These are phyloP conservation scores for Parelbella ahira DNA, from an alignment of 2,888 invertebrate genomes.

Conservation along the genomic window DNA sequence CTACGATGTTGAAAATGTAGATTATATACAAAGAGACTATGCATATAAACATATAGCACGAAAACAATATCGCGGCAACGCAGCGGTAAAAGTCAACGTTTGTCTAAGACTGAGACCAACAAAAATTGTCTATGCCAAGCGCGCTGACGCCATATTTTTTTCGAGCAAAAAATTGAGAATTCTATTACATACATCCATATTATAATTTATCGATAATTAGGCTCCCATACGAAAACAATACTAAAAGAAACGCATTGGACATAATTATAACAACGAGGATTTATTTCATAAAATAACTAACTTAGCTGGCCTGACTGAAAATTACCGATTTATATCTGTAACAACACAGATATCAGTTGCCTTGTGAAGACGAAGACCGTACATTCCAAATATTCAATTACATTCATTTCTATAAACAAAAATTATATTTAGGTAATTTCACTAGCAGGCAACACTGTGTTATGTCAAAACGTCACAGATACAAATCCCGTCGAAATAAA, in stretches of 20 bases:
- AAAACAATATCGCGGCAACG: conserved; percentile 13
- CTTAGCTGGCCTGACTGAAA: conserved; percentile 28
- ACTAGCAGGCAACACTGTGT: conserved; percentile 1
- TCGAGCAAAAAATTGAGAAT: conserved; percentile 12
- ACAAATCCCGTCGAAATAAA: conserved; percentile 12
- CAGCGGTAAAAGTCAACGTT: too few species aligned
- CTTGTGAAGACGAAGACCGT: too few species aligned
- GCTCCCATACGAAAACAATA: conserved; percentile 13
- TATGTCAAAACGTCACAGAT: conserved; percentile 17
- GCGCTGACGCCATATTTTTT: conserved; percentile 15
- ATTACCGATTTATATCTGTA: conserved; percentile 12
- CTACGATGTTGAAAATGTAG: conserved; percentile 45
- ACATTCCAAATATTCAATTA: too few species aligned
- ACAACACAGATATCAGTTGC: too few species aligned
- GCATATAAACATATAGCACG: conserved; percentile 13
- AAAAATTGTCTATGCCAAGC: conserved; percentile 10
- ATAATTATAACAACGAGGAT: conserved; percentile 10
- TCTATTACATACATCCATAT: conserved; percentile 6
- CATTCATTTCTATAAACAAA: too few species aligned
- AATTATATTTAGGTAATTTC: too few species aligned
- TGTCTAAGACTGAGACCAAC: conserved; percentile 12
- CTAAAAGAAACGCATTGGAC: conserved; percentile 2
- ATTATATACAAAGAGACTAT: conserved; percentile 27
- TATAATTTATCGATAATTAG: conserved; percentile 10
- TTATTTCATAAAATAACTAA: conserved; percentile 22